Conservation (phyloP, 2,888 invertebrate genomes). For the Drosophila nr. perissopoda region DNA sequence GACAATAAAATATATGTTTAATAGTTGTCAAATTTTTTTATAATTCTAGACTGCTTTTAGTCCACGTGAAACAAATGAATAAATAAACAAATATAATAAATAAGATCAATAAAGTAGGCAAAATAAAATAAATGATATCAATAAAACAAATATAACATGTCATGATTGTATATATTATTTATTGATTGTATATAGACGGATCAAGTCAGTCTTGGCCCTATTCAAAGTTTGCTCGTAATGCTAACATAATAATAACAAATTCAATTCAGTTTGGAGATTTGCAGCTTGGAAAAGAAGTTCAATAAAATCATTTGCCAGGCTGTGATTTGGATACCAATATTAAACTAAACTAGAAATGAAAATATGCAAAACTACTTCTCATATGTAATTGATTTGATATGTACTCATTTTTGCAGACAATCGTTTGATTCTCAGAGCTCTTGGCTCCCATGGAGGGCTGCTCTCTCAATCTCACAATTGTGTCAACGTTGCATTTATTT, state of each 20-base stretch:
- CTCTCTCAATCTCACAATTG: conserved; percentile 58
- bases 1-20: background rate
- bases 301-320: background rate
- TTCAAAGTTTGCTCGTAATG: background rate
- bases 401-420: conserved; percentile 15
- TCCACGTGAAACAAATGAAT: background rate
- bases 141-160: background rate
- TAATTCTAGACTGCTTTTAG: background rate
- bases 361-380: background rate
- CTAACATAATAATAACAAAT: background rate
- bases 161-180: no score
- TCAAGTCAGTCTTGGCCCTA: background rate
- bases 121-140: no score
- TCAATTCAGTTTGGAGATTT: background rate
- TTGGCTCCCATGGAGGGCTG: background rate
- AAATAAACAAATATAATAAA: background rate
- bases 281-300: background rate
- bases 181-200: background rate
- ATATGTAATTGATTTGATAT: conserved; percentile 29
- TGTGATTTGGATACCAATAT: background rate
- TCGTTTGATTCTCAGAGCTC: conserved; percentile 1
- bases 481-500: conserved; percentile 71
- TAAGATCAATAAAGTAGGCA: background rate
- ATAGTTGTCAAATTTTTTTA: background rate
- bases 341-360: background rate